phyloP scores from a whole-genome alignment of 2,797 vertebrate genomes.

The Halcyon leucocephala region DNA sequence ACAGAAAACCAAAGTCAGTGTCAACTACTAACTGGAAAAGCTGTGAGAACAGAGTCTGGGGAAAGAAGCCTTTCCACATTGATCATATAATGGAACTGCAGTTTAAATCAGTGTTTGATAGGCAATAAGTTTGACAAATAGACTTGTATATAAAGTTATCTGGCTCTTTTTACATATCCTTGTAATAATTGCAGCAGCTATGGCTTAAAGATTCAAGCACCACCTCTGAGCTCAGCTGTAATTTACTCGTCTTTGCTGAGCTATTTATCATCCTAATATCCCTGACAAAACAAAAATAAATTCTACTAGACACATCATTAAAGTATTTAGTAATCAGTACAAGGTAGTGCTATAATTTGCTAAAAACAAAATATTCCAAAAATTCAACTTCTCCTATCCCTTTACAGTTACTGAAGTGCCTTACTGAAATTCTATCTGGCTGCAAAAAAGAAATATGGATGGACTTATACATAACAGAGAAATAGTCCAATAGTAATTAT shows the following conservation, averaged over 20 bases:
- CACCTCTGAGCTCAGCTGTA: slow-evolving; percentile 16
- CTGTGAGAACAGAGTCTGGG: neutral
- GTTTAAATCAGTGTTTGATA: neutral
- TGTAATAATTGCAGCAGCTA: neutral
- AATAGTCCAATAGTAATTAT: slow-evolving; percentile 16
- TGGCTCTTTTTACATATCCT: neutral
- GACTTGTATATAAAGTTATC: neutral
- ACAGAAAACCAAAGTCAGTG: neutral
- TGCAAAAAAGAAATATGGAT: neutral
- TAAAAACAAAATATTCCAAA: neutral
- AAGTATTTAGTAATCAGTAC: slow-evolving; percentile 25
- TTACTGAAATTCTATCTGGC: slow-evolving; percentile 1
- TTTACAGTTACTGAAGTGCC: neutral
- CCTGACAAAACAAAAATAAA: slow-evolving; percentile 25
- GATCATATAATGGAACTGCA: neutral
- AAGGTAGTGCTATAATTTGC: neutral
- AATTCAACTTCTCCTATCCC: neutral
- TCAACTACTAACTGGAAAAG: neutral
- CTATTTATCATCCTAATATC: slow-evolving; percentile 25
- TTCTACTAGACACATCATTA: slow-evolving; percentile 6
- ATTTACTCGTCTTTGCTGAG: neutral
- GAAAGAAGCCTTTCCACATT: neutral
- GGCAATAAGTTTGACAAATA: neutral
- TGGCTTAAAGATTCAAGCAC: neutral
- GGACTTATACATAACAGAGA: neutral